Conservation (phyloP, 2,888 invertebrate species). For the Tenthredo distinguenda region DNA sequence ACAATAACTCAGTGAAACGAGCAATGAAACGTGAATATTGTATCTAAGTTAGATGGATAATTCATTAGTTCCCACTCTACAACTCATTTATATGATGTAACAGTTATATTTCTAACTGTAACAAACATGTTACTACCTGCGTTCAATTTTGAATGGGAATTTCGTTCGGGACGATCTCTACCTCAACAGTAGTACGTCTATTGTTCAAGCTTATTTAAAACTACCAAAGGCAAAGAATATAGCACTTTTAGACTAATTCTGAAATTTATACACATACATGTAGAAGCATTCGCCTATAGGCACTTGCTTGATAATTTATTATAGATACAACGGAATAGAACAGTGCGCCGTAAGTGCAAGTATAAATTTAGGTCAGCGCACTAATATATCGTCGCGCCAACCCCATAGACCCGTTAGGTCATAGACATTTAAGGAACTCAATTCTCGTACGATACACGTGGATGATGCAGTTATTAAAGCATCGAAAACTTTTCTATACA, state of each 20-base stretch:
- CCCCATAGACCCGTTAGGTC: conserved; percentile 24
- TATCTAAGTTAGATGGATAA: neutral
- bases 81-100: no score
- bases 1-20: no score
- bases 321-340: neutral
- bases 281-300: neutral
- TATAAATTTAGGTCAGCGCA: conserved; percentile 26
- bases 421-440: neutral
- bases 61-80: neutral
- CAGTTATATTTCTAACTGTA: neutral
- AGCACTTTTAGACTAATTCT: neutral
- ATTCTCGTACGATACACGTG: neutral
- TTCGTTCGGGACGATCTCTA: neutral
- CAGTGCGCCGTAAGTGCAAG: neutral
- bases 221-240: neutral
- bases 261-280: neutral
- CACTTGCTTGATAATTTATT: conserved; percentile 2
- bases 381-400: conserved; percentile 1
- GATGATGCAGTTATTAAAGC: neutral
- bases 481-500: no score
- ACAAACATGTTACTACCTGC: neutral
- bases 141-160: neutral
- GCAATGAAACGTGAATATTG: no score
- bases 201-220: neutral
- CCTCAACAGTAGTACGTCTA: neutral